phyloP scores from a whole-genome alignment of 2,797 vertebrate genomes.

The Eulemur rubriventer region DNA sequence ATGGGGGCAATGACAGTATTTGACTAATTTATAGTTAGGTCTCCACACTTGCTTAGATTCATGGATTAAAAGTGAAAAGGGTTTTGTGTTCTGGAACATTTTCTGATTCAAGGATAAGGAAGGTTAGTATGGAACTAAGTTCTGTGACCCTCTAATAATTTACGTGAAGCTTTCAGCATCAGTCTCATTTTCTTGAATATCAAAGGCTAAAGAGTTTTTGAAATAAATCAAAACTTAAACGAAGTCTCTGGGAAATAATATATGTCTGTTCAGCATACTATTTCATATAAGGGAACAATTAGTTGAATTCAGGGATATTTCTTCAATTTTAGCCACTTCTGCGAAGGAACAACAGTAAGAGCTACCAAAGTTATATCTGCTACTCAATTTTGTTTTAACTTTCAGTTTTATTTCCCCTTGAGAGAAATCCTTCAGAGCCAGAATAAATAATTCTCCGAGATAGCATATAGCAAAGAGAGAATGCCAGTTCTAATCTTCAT shows the following conservation, averaged over 20 bases:
- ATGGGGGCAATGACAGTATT: conserved; percentile 40
- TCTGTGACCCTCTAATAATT: conserved; percentile 78
- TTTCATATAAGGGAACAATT: conserved; percentile 40
- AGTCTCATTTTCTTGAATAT: conserved; percentile 79
- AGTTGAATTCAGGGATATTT: conserved; percentile 28
- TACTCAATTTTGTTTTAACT: not conserved
- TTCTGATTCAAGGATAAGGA: conserved; percentile 84
- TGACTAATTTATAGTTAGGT: conserved; percentile 63
- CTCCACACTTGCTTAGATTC: conserved; percentile 71
- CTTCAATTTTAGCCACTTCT: conserved; percentile 20
- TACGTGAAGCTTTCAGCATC: conserved; percentile 66
- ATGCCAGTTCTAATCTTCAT: not conserved
- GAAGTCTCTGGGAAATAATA: conserved; percentile 67
- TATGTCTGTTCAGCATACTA: conserved; percentile 43
- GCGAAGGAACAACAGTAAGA: not conserved
- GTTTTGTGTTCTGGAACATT: conserved; percentile 80
- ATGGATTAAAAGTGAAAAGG: conserved; percentile 74
- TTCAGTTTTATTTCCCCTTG: conserved; percentile 34
- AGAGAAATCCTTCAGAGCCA: conserved; percentile 28
- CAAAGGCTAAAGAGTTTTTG: conserved; percentile 83
- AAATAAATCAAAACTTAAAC: conserved; percentile 81
- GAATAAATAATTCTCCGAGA: conserved; percentile 35
- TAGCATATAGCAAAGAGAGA: not conserved
- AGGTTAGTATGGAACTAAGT: conserved; percentile 66
- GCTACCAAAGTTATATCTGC: not conserved